Evolutionary conservation across 1,140 invertebrate species (phyloP).

Genomic region (Mamestra configurata): DNA sequence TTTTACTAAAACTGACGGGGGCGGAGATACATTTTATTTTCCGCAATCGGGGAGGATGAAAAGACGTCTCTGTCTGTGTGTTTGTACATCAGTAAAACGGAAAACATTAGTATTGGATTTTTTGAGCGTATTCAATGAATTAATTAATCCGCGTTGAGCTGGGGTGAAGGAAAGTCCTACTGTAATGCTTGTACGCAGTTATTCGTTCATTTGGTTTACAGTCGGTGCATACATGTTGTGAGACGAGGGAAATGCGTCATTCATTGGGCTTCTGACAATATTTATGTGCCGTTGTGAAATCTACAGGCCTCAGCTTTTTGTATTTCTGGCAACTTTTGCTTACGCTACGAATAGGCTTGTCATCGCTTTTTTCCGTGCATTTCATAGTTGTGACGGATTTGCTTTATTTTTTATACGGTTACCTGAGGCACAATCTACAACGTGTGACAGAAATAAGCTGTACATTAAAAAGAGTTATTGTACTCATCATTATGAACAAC

Average conservation of each 20-base stretch:
- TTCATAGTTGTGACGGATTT: too few species aligned
- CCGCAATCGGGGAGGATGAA: conserved; percentile 41
- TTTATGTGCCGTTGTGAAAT: conserved; percentile 7
- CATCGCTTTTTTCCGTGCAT: too few species aligned
- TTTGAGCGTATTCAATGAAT: conserved; percentile 43
- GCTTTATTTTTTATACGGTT: too few species aligned
- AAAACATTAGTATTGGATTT: conserved; percentile 45
- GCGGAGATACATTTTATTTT: conserved; percentile 46
- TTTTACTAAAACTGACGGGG: conserved; percentile 45
- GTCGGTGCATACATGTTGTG: conserved; percentile 1
- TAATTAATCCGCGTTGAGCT: conserved; percentile 34
- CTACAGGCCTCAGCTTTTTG: not conserved
- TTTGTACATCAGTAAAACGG: conserved; percentile 35
- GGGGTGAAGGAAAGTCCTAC: conserved; percentile 15
- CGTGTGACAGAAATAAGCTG: too few species aligned
- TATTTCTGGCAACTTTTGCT: not conserved
- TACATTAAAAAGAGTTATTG: too few species aligned
- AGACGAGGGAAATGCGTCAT: conserved; percentile 28
- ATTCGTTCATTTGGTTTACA: not conserved
- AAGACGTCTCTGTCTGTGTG: conserved; percentile 37
- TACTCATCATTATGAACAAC: too few species aligned
- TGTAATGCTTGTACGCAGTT: not conserved
- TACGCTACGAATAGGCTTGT: too few species aligned
- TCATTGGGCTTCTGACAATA: conserved; percentile 27
- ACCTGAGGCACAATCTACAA: too few species aligned